Evolutionary conservation across 2,797 vertebrate species (phyloP), one percentile per base, ranked within the genome.

Genomic region (Sebastolobus alascanus): DNA sequence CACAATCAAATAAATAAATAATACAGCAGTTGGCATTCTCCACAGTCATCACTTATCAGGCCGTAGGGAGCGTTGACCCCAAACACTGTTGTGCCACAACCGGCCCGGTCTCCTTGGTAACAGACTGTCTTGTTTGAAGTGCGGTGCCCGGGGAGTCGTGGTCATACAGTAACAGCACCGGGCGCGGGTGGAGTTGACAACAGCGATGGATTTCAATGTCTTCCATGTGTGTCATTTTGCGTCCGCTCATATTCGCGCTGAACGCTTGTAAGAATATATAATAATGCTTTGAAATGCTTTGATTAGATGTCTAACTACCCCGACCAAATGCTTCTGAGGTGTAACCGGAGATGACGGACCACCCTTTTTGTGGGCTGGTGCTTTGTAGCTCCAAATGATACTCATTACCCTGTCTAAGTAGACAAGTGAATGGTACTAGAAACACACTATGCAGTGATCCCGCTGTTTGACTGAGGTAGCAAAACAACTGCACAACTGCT

Each of bases 401-500:
- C 94, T 95, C 95, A 95, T 96, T 96, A 96, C 95, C 94, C 90
- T 93, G 95, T 95, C 95, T 94, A 95, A 94, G 93, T 94, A 95
- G 95, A 95, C 94, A 95, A 95, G 94, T 91, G 93, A 96, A 95
- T 93, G 95, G 94, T 94, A 93, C 94, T 94, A 88, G 93, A 95
- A 95, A 93, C 93, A 93, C 92, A 93, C 94, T 89, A 94, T 89
- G 93, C 92, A 85, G 94, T 92, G 92, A 93, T 94, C 95, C 95
- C 11, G 95, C 96, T 96, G 95, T 95, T 96, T 95, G 94, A 96
- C 95, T 94, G 94, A 96, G 94, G 94, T 94, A 95, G 94, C 95
- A 95, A 96, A 96, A 96, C 94, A 96, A 95, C 95, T 95, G 95
- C 94, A 95, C 95, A 95, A 95, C 95, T 94, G 94, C 95, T 94